A percentile compares a stretch with the other conserved stretches of the same genome.
These are phyloP conservation scores for Xanthorhoe spadicearia DNA, from an alignment of 2,888 invertebrate genomes.

Conservation along the genomic window DNA sequence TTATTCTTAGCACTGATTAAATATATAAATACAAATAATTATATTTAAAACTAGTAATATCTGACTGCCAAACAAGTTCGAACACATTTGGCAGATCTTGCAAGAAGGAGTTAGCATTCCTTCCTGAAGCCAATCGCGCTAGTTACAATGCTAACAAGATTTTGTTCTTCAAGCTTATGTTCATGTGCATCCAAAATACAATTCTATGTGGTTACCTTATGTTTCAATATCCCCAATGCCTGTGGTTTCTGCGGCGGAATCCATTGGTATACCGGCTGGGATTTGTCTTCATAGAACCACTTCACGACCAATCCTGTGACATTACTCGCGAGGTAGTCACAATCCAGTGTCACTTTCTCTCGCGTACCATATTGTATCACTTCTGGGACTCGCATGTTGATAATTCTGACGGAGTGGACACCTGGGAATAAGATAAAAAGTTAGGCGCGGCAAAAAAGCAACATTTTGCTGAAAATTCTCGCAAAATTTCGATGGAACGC, in stretches of 20 bases:
- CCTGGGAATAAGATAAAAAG: slow-evolving; percentile 62
- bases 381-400: slow-evolving; percentile 85
- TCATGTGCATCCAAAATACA: too few relatives aligned
- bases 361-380: slow-evolving; percentile 85
- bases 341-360: slow-evolving; percentile 87
- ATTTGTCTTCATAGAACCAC: slow-evolving; percentile 89
- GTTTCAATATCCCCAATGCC: slow-evolving; percentile 82
- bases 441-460: neutral
- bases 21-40: too few relatives aligned
- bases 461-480: neutral
- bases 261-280: slow-evolving; percentile 91
- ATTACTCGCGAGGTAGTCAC: slow-evolving; percentile 87
- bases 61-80: too few relatives aligned
- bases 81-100: too few relatives aligned
- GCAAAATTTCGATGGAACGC: neutral
- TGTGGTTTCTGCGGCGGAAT: slow-evolving; percentile 88
- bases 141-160: too few relatives aligned
- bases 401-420: slow-evolving; percentile 84
- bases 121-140: too few relatives aligned
- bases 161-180: too few relatives aligned
- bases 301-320: slow-evolving; percentile 89
- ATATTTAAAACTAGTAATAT: too few relatives aligned
- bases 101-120: too few relatives aligned
- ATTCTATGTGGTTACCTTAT: slow-evolving; percentile 62
- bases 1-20: too few relatives aligned